phyloP scores from a whole-genome alignment of 2,888 invertebrate species.

The Morpho helenor region DNA sequence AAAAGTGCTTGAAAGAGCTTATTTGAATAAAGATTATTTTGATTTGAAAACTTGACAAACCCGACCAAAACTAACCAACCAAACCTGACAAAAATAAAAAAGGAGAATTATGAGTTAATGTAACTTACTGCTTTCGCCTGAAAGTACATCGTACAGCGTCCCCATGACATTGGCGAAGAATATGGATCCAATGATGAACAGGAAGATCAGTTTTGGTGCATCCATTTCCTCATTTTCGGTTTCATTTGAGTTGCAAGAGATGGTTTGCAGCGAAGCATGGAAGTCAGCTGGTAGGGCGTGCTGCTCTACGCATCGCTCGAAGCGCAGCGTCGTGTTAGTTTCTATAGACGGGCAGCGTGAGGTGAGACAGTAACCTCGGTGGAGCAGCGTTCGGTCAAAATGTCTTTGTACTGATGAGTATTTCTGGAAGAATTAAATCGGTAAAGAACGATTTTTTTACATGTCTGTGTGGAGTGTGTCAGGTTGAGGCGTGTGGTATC shows the following conservation, averaged over 20 bases:
- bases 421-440: constrained; percentile 35
- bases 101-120: not conserved
- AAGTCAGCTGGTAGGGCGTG: constrained; percentile 38
- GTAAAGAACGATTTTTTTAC: not conserved
- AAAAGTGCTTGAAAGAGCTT: too few species aligned
- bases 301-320: constrained; percentile 45
- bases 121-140: constrained; percentile 30
- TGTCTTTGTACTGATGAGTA: constrained; percentile 42
- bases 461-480: too few species aligned
- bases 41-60: too few species aligned
- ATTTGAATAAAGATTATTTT: too few species aligned
- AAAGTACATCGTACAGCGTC: constrained; percentile 41
- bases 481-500: too few species aligned
- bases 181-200: constrained; percentile 32
- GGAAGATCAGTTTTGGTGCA: constrained; percentile 34
- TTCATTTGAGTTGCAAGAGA: constrained; percentile 44
- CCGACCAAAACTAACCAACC: too few species aligned
- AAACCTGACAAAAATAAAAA: too few species aligned
- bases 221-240: constrained; percentile 32
- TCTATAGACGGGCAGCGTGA: constrained; percentile 40
- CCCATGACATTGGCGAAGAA: constrained; percentile 40
- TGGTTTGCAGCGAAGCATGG: constrained; percentile 33
- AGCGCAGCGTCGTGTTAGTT: constrained; percentile 34
- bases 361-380: constrained; percentile 60
- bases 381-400: constrained; percentile 53